Evolutionary conservation across 2,888 invertebrate genomes (phyloP).

Genomic region (Poecilus cupreus): DNA sequence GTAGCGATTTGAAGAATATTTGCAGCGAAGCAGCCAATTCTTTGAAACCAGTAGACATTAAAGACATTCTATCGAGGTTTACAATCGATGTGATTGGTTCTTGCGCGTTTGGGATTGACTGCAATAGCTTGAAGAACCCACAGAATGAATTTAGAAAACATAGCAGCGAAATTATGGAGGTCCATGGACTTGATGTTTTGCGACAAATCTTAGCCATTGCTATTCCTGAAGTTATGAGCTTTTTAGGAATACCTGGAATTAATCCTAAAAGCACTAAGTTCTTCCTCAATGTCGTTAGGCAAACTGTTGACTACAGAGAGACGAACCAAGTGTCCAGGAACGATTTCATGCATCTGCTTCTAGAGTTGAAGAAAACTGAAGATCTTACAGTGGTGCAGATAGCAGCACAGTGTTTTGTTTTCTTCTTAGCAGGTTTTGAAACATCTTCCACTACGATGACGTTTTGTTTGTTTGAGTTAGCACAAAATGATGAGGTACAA

Average conservation of each 20-base stretch:
- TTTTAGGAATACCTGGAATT: slow-evolving; percentile 63
- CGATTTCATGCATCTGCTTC: slow-evolving; percentile 75
- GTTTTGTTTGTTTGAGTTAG: slow-evolving; percentile 73
- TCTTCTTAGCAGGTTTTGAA: slow-evolving; percentile 75
- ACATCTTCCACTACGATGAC: slow-evolving; percentile 72
- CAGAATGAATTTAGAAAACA: slow-evolving; percentile 72
- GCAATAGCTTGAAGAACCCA: slow-evolving; percentile 75
- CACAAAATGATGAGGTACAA: slow-evolving; percentile 72
- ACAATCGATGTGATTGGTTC: slow-evolving; percentile 78
- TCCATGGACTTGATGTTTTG: slow-evolving; percentile 42
- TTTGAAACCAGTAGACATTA: slow-evolving; percentile 65
- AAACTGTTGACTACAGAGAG: slow-evolving; percentile 72
- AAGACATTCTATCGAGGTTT: slow-evolving; percentile 75
- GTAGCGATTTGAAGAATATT: slow-evolving; percentile 73
- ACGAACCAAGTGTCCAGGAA: slow-evolving; percentile 72
- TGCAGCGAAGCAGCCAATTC: slow-evolving; percentile 69
- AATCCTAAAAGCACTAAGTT: slow-evolving; percentile 68
- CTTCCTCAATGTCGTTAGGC: slow-evolving; percentile 71
- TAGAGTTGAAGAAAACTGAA: slow-evolving; percentile 63
- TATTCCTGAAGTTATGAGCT: slow-evolving; percentile 62
- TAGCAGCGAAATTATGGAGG: not conserved
- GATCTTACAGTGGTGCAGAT: slow-evolving; percentile 71
- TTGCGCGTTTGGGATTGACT: slow-evolving; percentile 77
- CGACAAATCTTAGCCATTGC: slow-evolving; percentile 49
- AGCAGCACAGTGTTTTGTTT: slow-evolving; percentile 74